A percentile compares a stretch with the other conserved stretches of the same genome.
phyloP scores from a whole-genome alignment of 2,797 vertebrate species.

The Protonibea diacanthus region DNA sequence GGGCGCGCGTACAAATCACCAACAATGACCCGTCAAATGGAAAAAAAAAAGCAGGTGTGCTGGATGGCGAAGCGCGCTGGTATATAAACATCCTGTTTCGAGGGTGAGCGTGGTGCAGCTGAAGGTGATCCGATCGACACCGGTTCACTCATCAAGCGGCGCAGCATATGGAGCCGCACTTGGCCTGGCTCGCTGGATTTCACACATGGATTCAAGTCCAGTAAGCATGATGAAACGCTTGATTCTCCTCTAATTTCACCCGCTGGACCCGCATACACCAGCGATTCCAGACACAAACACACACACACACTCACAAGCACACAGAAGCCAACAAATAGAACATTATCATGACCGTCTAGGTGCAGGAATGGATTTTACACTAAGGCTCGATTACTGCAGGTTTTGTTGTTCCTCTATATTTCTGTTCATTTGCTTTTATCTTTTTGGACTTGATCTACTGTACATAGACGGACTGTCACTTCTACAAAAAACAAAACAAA shows the following conservation, averaged over 20 bases:
- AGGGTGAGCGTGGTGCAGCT: constrained; percentile 29
- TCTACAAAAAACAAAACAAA: not conserved
- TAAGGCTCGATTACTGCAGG: not conserved
- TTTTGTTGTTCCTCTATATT: constrained; percentile 12
- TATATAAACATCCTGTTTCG: constrained; percentile 25
- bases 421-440: constrained; percentile 4
- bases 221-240: constrained; percentile 70
- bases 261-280: constrained; percentile 47
- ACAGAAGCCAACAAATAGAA: constrained; percentile 33
- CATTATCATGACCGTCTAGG: constrained; percentile 18
- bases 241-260: constrained; percentile 67
- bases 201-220: constrained; percentile 78
- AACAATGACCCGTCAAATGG: constrained; percentile 33
- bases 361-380: constrained; percentile 16
- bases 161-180: constrained; percentile 61
- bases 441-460: no score
- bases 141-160: constrained; percentile 36
- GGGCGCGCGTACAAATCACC: not conserved
- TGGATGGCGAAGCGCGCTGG: constrained; percentile 15
- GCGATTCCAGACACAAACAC: constrained; percentile 22
- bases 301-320: constrained; percentile 12
- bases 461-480: not conserved
- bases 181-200: constrained; percentile 66
- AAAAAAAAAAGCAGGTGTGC: constrained; percentile 20
- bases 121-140: constrained; percentile 48